Evolutionary conservation across 2,888 invertebrate species (phyloP).

Genomic region (Lottia gigantea): DNA sequence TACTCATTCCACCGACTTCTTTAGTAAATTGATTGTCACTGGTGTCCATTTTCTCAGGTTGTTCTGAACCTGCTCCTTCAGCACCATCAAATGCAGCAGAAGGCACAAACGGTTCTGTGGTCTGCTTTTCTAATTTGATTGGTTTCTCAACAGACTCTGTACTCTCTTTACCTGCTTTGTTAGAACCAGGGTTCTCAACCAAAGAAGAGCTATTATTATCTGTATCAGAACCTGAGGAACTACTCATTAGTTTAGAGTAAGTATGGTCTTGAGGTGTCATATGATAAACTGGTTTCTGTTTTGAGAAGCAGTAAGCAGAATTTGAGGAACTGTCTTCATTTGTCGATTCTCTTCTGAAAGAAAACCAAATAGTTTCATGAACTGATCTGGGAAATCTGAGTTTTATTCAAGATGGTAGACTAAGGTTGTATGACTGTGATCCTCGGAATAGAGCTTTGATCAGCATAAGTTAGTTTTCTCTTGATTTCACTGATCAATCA

Average conservation of each 20-base stretch:
- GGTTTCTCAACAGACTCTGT: background rate
- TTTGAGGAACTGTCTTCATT: constrained; percentile 12
- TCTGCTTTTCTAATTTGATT: background rate
- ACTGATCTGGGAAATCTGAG: background rate
- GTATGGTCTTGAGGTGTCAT: constrained; percentile 55
- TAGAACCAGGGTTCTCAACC: constrained; percentile 12
- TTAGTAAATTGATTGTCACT: constrained; percentile 14
- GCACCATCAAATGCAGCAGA: constrained; percentile 10
- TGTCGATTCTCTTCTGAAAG: constrained; percentile 16
- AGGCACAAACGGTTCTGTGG: constrained; percentile 1
- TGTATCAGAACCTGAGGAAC: constrained; percentile 27
- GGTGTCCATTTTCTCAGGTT: constrained; percentile 14
- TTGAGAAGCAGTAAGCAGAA: constrained; percentile 18
- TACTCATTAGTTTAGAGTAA: constrained; percentile 53
- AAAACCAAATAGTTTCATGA: background rate
- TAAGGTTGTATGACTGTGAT: constrained; percentile 20
- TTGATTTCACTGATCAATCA: no score
- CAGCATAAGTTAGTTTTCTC: no score
- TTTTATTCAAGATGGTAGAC: background rate
- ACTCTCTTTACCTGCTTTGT: background rate
- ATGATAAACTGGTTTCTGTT: constrained; percentile 29
- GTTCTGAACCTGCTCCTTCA: constrained; percentile 15
- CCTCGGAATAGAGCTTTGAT: constrained; percentile 40
- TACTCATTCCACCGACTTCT: constrained; percentile 6
- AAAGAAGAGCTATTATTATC: constrained; percentile 11